Evolutionary conservation across 1,140 invertebrate genomes (phyloP).

Genomic region (Neuroterus valhalla): DNA sequence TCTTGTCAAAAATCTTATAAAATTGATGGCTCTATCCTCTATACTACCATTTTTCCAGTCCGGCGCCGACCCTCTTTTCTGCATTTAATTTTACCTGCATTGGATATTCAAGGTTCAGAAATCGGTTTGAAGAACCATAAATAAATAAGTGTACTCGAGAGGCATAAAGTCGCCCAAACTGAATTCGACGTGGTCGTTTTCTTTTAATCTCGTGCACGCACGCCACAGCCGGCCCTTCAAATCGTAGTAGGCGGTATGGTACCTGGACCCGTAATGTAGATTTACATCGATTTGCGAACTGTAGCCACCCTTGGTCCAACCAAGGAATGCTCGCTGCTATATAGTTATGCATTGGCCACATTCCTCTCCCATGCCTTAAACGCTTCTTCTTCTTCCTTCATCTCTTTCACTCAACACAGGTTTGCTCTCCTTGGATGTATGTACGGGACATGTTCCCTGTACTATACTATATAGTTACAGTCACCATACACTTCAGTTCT

Average conservation of each 20-base stretch:
- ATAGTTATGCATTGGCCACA: slow-evolving; percentile 74
- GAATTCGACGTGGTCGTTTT: slow-evolving; percentile 23
- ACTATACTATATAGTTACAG: slow-evolving; percentile 43
- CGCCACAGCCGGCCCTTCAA: slow-evolving; percentile 6
- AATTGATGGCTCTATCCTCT: no score
- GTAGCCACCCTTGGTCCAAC: slow-evolving; percentile 64
- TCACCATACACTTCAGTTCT: slow-evolving; percentile 12
- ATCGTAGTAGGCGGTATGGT: slow-evolving; percentile 23
- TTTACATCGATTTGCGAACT: slow-evolving; percentile 58
- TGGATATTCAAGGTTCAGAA: not conserved
- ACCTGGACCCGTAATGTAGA: slow-evolving; percentile 24
- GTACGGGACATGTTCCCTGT: slow-evolving; percentile 46
- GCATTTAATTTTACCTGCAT: no score
- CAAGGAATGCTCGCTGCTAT: slow-evolving; percentile 67
- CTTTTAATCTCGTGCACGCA: slow-evolving; percentile 19
- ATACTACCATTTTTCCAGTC: no score
- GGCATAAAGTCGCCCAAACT: slow-evolving; percentile 24
- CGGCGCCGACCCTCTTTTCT: no score
- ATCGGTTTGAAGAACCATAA: slow-evolving; percentile 19
- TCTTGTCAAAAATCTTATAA: no score
- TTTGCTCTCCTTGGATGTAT: slow-evolving; percentile 43
- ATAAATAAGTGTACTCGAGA: slow-evolving; percentile 8
- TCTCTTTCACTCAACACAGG: slow-evolving; percentile 66
- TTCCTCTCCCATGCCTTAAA: slow-evolving; percentile 72
- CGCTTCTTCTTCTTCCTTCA: slow-evolving; percentile 64